These are phyloP conservation scores for Drosophila kambysellisi DNA, from an alignment of 2,888 invertebrate species.

Conservation along the genomic window DNA sequence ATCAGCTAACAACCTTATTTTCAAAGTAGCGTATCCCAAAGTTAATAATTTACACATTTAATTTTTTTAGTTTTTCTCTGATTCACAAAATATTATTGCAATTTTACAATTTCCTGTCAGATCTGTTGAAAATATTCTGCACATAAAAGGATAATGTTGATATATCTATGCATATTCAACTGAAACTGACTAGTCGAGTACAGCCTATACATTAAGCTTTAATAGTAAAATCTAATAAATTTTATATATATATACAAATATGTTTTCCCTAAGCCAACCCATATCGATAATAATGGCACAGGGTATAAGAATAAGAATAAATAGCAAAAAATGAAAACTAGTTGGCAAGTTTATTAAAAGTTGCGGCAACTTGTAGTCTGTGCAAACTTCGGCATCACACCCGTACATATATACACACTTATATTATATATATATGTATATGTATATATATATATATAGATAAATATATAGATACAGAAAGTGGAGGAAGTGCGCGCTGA, in stretches of 20 bases:
- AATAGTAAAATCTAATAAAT: neutral
- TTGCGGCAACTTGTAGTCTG: constrained; percentile 65
- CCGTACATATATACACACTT: constrained; percentile 1
- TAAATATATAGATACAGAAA: constrained; percentile 17
- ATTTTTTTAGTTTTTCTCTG: neutral
- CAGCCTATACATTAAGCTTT: neutral
- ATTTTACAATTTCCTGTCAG: neutral
- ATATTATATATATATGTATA: neutral
- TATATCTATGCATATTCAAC: neutral
- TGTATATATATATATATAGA: neutral
- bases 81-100: neutral
- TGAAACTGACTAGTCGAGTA: neutral
- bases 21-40: neutral
- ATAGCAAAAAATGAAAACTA: constrained; percentile 36
- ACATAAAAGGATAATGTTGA: neutral
- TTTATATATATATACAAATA: neutral
- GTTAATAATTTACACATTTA: neutral
- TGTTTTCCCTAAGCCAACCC: neutral
- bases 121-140: neutral
- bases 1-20: neutral
- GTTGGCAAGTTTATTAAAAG: constrained; percentile 73
- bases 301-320: constrained; percentile 13
- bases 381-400: constrained; percentile 31
- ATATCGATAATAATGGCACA: neutral
- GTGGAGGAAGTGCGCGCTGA: constrained; percentile 64